Base-by-base conservation (phyloP, 92 coral and sea anemone genomes). In the Actinostola sp. region DNA sequence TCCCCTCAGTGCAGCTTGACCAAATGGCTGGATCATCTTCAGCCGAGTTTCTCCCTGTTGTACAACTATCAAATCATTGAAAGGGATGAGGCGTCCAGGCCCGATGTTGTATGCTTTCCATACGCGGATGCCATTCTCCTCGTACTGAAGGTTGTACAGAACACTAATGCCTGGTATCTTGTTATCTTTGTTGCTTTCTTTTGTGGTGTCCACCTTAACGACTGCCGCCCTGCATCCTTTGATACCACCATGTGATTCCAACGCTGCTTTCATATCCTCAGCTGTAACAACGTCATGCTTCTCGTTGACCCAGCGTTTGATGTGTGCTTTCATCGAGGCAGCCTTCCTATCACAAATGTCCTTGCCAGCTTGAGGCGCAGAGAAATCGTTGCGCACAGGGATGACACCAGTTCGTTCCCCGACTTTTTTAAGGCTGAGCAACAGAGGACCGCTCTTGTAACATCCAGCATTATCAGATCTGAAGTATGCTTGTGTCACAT, bases 291-390 rank as follows among this genome's bases (percentile, higher is more conserved):
- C 70, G 58, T 82, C 62, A 30, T 82, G 80, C 70, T 61, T 80
- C 35, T 85, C 82, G 30, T 80, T 67, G 29, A 80, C 86, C 85
- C 85, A 85, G 34, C 86, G 55, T 48, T 64, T 57, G 13, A 85
- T 85, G 65, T 85, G 90, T 0, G 81, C 82, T 49, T 85, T 85
- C 90, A 85, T 85, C 9, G 81, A 65, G 23, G 89, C 89, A 12
- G 59, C 61, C 21, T 79, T 85, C 28, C 90, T 28, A 45, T 80
- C 86, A 42, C 90, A 85, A 5, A 73, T 46, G 35, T 85, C 90
- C 65, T 84, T 84, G 0, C 89, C 89, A 0, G 78, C 25, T 32
- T 85, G 86, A 21, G 78, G 82, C 11, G 79, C 89, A 2, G 82
- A 85, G 59, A 71, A 79, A 57, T 79, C 85, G 54, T 78, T 79